Conservation (phyloP, 2,797 vertebrate species). For the Pyrocephalus nanus region DNA sequence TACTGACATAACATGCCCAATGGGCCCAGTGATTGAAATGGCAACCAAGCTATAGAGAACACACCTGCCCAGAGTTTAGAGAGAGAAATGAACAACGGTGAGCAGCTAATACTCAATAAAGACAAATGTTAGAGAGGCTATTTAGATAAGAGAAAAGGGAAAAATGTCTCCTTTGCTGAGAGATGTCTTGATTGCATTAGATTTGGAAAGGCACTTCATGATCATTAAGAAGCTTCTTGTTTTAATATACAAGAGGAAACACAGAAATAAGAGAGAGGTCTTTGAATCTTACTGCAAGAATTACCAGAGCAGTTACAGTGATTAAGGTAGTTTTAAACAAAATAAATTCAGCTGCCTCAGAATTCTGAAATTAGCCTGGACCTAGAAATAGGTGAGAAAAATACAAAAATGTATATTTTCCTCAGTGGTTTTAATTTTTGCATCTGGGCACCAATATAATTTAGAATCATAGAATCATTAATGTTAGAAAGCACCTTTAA, state of each 20-base stretch:
- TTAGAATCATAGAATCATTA: not conserved
- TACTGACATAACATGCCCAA: slow-evolving; percentile 40
- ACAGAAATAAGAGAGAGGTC: not conserved
- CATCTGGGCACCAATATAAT: not conserved
- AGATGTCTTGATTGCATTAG: not conserved
- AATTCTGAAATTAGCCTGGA: not conserved
- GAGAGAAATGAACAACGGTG: not conserved
- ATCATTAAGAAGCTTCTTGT: not conserved
- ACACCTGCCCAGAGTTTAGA: not conserved
- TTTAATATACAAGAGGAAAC: not conserved
- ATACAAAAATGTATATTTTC: accelerated
- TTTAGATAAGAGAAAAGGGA: not conserved
- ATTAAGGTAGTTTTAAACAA: not conserved
- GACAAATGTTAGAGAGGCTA: not conserved
- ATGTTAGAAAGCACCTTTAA: not conserved
- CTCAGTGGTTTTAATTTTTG: not conserved
- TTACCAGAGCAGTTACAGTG: not conserved
- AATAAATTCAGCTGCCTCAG: not conserved
- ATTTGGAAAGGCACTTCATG: not conserved
- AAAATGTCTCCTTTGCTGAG: not conserved
- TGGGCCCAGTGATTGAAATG: slow-evolving; percentile 26
- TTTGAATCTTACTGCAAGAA: not conserved
- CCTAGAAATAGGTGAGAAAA: not conserved
- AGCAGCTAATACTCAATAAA: not conserved
- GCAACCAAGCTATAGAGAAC: not conserved